Percentiles rank a stretch among this genome's conserved stretches.
phyloP scores from a whole-genome alignment of 1,140 invertebrate genomes.

The Heliothis subflexa region DNA sequence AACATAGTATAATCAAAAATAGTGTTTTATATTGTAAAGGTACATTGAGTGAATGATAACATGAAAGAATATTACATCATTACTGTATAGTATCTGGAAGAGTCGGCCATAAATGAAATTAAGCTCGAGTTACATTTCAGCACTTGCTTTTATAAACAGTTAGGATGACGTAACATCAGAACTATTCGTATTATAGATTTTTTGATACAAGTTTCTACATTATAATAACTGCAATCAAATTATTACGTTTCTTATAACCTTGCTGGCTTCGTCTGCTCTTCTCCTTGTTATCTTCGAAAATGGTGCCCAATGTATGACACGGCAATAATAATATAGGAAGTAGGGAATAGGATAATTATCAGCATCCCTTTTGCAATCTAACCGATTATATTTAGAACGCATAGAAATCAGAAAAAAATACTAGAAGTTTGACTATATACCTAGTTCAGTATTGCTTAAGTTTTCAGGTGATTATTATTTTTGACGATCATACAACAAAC shows the following conservation, averaged over 20 bases:
- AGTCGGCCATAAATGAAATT: not conserved
- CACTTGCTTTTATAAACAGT: not conserved
- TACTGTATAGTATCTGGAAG: not conserved
- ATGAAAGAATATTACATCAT: not conserved
- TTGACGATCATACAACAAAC: not conserved
- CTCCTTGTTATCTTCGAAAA: constrained; percentile 49
- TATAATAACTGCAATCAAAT: constrained; percentile 4
- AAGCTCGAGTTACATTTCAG: not conserved
- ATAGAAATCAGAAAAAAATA: constrained; percentile 34
- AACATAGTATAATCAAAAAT: constrained; percentile 26
- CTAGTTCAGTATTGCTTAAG: constrained; percentile 16
- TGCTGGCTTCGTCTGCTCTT: constrained; percentile 34
- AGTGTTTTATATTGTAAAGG: constrained; percentile 27
- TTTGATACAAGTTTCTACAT: constrained; percentile 38
- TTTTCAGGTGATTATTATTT: not conserved
- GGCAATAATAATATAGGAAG: constrained; percentile 64
- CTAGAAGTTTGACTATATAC: constrained; percentile 32
- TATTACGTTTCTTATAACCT: constrained; percentile 13
- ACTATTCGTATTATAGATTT: constrained; percentile 31
- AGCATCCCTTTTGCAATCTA: constrained; percentile 43
- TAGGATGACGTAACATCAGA: constrained; percentile 10
- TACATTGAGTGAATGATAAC: constrained; percentile 8
- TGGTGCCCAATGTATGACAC: constrained; percentile 62
- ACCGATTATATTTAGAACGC: constrained; percentile 33
- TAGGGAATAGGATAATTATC: constrained; percentile 53